phyloP scores from a whole-genome alignment of 1,140 invertebrate species.

The Mizuhopecten yessoensis region DNA sequence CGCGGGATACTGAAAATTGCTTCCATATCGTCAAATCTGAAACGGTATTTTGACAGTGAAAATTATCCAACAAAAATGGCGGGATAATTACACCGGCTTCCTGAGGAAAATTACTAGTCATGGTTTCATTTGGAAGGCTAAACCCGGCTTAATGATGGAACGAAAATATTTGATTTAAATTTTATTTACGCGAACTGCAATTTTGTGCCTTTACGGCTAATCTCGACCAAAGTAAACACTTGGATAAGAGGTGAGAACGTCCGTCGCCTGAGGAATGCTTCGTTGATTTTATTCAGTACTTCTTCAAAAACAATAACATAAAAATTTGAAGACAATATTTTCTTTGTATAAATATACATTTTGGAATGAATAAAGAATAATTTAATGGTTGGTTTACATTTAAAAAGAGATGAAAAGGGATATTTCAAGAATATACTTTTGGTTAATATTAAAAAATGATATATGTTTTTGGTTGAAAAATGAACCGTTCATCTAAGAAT shows the following conservation, averaged over 20 bases:
- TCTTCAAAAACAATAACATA: too few relatives aligned
- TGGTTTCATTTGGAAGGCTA: neutral
- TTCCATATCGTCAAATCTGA: constrained; percentile 20
- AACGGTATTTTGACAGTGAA: constrained; percentile 34
- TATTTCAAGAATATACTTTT: too few relatives aligned
- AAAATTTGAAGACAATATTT: too few relatives aligned
- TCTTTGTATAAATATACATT: too few relatives aligned
- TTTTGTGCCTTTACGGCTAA: neutral
- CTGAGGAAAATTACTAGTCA: constrained; percentile 31
- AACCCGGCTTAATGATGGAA: constrained; percentile 21
- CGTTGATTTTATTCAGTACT: neutral
- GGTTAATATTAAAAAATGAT: too few relatives aligned
- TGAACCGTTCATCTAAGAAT: too few relatives aligned
- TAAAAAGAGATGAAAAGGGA: too few relatives aligned
- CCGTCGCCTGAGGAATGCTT: neutral
- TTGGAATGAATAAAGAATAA: too few relatives aligned
- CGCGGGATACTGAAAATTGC: constrained; percentile 36
- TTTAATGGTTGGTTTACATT: too few relatives aligned
- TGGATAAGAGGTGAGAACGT: too few relatives aligned
- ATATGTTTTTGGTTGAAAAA: too few relatives aligned
- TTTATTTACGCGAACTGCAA: neutral
- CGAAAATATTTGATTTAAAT: constrained; percentile 22
- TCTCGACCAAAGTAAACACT: too few relatives aligned
- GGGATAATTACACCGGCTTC: constrained; percentile 37
- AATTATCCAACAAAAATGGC: constrained; percentile 39